Base-by-base conservation (phyloP, 2,888 invertebrate genomes). In the Nemurella pictetii region DNA sequence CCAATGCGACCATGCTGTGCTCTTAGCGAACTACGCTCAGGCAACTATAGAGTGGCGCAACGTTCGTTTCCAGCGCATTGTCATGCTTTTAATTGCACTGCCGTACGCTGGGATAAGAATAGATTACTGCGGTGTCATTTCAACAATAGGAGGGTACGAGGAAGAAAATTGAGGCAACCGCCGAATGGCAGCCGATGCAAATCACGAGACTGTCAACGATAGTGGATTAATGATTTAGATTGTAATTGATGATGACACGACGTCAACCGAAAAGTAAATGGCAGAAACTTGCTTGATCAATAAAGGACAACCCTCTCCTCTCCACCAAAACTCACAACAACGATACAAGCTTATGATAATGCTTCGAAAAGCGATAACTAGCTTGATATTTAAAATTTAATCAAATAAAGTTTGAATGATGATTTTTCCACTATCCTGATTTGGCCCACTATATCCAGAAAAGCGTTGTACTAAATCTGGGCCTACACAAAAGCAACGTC, bases 161-260 rank as follows among this genome's bases (percentile, higher is more conserved):
- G 55, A 55, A 75, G 28, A 75, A 28, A 75, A 75, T 75, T 28
- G 75, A 75, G 28, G 28, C 9, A 75, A 28, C 75, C 75, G 75
- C 26, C 75, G 32, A 80, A 55, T 55, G 80, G 36, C 32, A 30
- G 80, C n/a, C 32, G 26, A 80, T 80, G 32, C 80, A 80, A 80
- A 80, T 80, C 80, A 36, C 30, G 32, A 80, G 80, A 75, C 36
- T 32, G 35, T 80, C 80, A 36, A 25, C n/a, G 35, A 35, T 25
- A 36, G 35, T 20, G 36, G 35, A 80, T 80, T 80, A 35, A 80
- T 80, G 80, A 80, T 80, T 75, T 26, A 75, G 32, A 80, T 35
- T 80, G 26, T 80, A 80, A 80, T 80, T 80, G 32, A 80, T 80
- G 80, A 80, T 35, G 80, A 78, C 55, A 55, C 9, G 55, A 20